These are phyloP conservation scores for Limnephilus lunatus DNA, from an alignment of 2,888 invertebrate species.

Conservation along the genomic window DNA sequence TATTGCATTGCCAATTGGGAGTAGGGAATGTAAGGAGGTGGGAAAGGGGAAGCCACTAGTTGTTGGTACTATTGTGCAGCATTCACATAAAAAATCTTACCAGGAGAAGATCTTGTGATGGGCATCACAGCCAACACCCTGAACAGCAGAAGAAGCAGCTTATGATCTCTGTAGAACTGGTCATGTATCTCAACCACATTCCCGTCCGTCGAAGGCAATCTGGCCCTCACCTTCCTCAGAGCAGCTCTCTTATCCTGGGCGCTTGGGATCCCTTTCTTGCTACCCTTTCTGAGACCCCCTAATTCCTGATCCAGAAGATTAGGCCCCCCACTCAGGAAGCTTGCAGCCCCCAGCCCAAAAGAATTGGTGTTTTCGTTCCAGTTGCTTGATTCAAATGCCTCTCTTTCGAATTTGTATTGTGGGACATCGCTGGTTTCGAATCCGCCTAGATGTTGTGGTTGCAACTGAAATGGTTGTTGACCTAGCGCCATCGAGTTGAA, in stretches of 20 bases:
- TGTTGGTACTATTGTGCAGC: no score
- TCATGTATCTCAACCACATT: slow-evolving; percentile 80
- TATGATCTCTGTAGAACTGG: slow-evolving; percentile 83
- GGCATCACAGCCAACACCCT: slow-evolving; percentile 83
- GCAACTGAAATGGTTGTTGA: background rate
- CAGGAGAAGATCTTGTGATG: slow-evolving; percentile 77
- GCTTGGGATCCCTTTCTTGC: background rate
- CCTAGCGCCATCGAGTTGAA: background rate
- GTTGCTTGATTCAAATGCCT: background rate
- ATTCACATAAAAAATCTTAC: slow-evolving; percentile 67
- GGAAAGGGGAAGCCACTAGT: no score
- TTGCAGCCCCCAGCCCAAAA: background rate
- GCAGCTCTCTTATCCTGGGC: slow-evolving; percentile 63
- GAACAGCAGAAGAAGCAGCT: slow-evolving; percentile 80
- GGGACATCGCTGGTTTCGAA: background rate
- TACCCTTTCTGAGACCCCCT: background rate
- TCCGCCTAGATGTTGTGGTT: background rate
- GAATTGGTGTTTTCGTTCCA: background rate
- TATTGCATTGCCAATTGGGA: no score
- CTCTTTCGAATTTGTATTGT: background rate
- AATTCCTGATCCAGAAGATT: slow-evolving; percentile 47
- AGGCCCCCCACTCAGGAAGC: slow-evolving; percentile 10
- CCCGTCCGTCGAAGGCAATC: slow-evolving; percentile 78
- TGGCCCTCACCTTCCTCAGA: slow-evolving; percentile 71
- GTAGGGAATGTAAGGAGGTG: no score